Base-by-base conservation (phyloP, 2,888 invertebrate genomes). In the Timandra comae region DNA sequence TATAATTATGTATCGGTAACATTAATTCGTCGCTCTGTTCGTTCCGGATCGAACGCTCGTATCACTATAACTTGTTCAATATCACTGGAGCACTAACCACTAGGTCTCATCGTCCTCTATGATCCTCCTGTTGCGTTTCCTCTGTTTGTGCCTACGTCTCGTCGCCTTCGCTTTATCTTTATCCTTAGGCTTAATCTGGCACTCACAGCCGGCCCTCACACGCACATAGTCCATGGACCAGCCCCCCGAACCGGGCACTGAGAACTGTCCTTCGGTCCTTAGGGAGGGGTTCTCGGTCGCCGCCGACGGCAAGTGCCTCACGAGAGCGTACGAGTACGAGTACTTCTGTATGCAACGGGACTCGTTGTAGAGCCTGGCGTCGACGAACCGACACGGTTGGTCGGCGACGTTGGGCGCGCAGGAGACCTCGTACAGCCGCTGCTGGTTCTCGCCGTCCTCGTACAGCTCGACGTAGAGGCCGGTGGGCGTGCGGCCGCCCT, bases 331-430 rank as follows among this genome's bases (percentile, higher is more conserved):
- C 2, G 93, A 91, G 67, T 91, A 95, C 27, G 93, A 92, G 72
- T 91, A 93, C 69, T 91, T 91, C 69, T 96, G 95, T 27, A 93
- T 91, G 78, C 96, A 96, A 56, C 88, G 85, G n/a, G 94, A 93
- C 43, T 89, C 89, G 56, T 88, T 88, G 69, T 88, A 88, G 30
- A 91, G 82, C 39, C 89, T 86, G n/a, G 88, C 87, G 72, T 92
- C 91, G 57, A 94, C 87, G 77, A 92, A 93, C 1, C 82, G 85
- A 65, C 96, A 96, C 2, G 93, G 93, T 54, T 88, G 88, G 62
- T 91, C 89, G 46, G 89, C 89, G 29, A 94, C 89, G 32, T 89
- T 90, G 13, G 88, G 84, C 22, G 89, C 88, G 69, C 96, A 96
- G 19, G 93, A 93, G 35, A 92, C 88, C 80, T 95, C 94, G 80